Evolutionary conservation across 2,888 invertebrate genomes (phyloP).

Genomic region (Drosophila silvestris): DNA sequence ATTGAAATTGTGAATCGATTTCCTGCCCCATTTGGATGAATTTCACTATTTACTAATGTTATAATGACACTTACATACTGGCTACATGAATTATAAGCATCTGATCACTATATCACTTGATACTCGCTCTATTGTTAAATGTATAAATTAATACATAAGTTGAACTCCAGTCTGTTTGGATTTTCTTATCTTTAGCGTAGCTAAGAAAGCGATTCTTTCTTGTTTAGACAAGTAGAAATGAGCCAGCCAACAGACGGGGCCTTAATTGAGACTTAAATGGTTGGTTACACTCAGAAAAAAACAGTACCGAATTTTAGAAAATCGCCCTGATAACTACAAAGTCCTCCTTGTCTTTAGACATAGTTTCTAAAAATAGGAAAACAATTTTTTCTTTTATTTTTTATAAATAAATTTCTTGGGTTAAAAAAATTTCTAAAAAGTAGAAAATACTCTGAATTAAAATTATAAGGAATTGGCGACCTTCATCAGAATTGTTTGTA

Average conservation of each 20-base stretch:
- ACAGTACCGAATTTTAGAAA: neutral
- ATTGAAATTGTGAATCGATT: neutral
- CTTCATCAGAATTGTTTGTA: neutral
- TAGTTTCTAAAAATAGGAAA: too few relatives aligned
- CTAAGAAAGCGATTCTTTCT: neutral
- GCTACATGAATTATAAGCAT: neutral
- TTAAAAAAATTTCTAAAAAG: too few relatives aligned
- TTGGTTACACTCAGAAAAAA: neutral
- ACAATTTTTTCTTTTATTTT: neutral
- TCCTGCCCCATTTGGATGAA: neutral
- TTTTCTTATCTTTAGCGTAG: neutral
- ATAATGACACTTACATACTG: neutral
- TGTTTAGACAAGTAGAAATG: neutral
- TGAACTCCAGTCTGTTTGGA: neutral
- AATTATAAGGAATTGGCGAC: neutral
- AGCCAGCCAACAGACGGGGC: slow-evolving; percentile 4
- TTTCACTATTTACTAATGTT: neutral
- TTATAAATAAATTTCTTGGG: too few relatives aligned
- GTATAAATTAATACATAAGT: neutral
- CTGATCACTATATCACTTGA: neutral
- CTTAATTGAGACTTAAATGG: slow-evolving; percentile 33
- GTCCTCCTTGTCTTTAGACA: neutral
- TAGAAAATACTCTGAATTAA: neutral
- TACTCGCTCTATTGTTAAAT: neutral
- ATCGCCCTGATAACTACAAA: too few relatives aligned